Percentiles rank a stretch among this genome's conserved stretches.
These are phyloP conservation scores for Esox masquinongy DNA, from an alignment of 2,797 vertebrate species.

Conservation along the genomic window DNA sequence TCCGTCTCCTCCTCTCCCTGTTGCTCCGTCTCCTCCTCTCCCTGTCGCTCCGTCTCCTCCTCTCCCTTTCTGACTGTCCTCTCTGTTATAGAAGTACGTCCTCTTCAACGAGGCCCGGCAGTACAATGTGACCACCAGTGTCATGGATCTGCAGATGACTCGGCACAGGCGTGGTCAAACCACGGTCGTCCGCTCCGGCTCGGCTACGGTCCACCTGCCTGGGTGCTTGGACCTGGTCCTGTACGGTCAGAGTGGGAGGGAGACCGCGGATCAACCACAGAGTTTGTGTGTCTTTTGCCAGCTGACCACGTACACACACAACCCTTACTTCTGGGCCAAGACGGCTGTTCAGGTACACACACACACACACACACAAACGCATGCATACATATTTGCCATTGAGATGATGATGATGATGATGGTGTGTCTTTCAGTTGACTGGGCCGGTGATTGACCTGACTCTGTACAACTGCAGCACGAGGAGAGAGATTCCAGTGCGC, in stretches of 20 bases:
- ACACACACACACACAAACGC: not conserved
- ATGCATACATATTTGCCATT: not conserved
- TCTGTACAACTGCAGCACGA: constrained; percentile 73
- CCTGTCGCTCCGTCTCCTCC: no score
- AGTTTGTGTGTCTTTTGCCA: constrained; percentile 66
- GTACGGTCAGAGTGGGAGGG: constrained; percentile 16
- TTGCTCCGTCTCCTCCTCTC: no score
- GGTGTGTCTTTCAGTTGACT: constrained; percentile 60
- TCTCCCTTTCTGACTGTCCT: not conserved
- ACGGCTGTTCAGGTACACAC: constrained; percentile 55
- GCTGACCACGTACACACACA: constrained; percentile 64
- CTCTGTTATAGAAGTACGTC: constrained; percentile 64
- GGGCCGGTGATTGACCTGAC: constrained; percentile 65
- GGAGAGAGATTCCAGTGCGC: constrained; percentile 64
- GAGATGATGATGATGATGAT: not conserved
- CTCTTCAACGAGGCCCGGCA: constrained; percentile 40
- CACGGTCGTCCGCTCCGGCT: constrained; percentile 54
- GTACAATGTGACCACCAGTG: constrained; percentile 53
- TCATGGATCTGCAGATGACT: constrained; percentile 55
- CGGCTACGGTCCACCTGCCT: constrained; percentile 64
- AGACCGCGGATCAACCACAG: constrained; percentile 1
- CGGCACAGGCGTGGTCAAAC: constrained; percentile 43
- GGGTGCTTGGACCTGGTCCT: constrained; percentile 42
- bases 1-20: no score
- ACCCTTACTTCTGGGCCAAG: constrained; percentile 52